Base-by-base conservation (phyloP, 2,888 invertebrate genomes). In the Toxonevra muliebris region DNA sequence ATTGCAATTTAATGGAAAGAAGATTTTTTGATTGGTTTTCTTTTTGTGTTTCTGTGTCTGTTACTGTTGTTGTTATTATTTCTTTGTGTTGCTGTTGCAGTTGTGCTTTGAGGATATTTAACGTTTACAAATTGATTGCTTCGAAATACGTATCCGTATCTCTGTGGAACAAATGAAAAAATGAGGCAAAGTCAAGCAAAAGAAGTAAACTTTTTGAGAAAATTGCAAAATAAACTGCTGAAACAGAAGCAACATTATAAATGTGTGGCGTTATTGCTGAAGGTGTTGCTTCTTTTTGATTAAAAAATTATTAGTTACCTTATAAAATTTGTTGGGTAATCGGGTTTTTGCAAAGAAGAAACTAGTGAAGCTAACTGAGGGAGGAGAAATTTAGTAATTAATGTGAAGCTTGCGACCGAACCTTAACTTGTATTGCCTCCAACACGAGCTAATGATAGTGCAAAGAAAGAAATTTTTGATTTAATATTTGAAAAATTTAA, bases 231-330 rank as follows among this genome's bases (percentile, higher is more conserved):
- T 71, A 71, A 76, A 72, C 73, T 71, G 73, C 72, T 73, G 70
- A 79, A 82, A 80, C 81, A 82, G 80, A 80, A 80, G 80, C 80
- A 80, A 75, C 74, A 78, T 81, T 82, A 80, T 80, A 79, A 80
- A 80, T 80, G 78, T 81, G 77, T 82, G 82, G 79, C 79, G 82
- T 81, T 80, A 81, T 80, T 81, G 81, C 80, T 80, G 69, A 69
- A 73, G 76, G 72, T 73, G 72, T 74, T 71, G 72, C 72, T 65
- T 70, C 71, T 66, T 68, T 74, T 81, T 81, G 80, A 80, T 80
- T 80, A 80, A 77, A 73, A 67, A 30, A 65, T 60, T 50, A 17
- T 40, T 69, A 71, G 70, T 65, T 55, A 63, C 61, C 19, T 43
- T 30, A 7, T 4, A 30, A 30, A 61, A 41, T 64, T 74, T 74